phyloP scores from a whole-genome alignment of 2,113 vertebrate genomes.

The Campylomormyrus tamandua region DNA sequence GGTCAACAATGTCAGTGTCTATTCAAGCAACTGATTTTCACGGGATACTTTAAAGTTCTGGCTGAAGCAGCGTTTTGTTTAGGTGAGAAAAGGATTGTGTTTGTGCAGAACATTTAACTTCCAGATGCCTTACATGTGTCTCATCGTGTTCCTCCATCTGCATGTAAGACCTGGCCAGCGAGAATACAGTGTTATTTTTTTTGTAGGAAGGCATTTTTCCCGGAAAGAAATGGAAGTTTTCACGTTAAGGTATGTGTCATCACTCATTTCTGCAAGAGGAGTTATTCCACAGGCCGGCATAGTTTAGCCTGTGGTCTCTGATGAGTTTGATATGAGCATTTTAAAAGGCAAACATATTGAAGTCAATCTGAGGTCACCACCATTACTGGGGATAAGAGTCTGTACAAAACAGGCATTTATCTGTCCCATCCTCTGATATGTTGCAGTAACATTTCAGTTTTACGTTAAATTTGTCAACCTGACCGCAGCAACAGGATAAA shows the following conservation, averaged over 20 bases:
- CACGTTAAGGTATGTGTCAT: neutral
- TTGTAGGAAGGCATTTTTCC: neutral
- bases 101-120: neutral
- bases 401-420: neutral
- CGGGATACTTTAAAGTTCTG: neutral
- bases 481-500: neutral
- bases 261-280: neutral
- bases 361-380: conserved; percentile 27
- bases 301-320: neutral
- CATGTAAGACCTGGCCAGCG: neutral
- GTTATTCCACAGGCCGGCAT: neutral
- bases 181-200: neutral
- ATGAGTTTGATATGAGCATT: neutral
- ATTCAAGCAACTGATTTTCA: neutral
- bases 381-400: neutral
- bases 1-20: neutral
- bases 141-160: neutral
- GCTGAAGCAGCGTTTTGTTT: neutral
- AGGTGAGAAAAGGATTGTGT: neutral
- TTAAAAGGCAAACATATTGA: conserved; percentile 4
- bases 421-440: neutral
- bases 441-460: conserved; percentile 2
- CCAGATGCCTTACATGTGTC: neutral
- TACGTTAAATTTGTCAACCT: neutral
- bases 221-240: neutral